Evolutionary conservation across 64 coral and sea anemone genomes (phyloP), one percentile per base, ranked within the genome.

Genomic region (Platygyra sinensis): DNA sequence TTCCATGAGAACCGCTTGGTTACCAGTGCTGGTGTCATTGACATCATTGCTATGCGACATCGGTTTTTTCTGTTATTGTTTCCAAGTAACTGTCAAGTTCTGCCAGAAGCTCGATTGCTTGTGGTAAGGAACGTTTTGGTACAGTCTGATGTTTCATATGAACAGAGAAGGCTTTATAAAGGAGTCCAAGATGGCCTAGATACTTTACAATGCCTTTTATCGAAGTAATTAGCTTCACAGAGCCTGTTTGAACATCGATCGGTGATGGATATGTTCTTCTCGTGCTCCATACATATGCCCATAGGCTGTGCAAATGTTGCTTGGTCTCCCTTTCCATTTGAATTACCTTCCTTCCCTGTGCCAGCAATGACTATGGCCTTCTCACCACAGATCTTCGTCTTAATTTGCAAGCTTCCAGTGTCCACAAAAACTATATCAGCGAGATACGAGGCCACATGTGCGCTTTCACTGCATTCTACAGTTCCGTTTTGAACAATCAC

Each of bases 391-490:
- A 77, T 78, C 76, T 57, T 78, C 82, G 18, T 71, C 82, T 27
- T 46, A 72, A 71, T 88, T 88, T 88, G 69, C 39, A 75, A 20
- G 73, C 86, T 88, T 76, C 73, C 86, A 32, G 24, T 88, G 52
- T 88, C 72, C n/a, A 55, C 72, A 52, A 27, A 81, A 54, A 81
- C 78, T 81, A 88, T 77, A 57, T 52, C 49, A 49, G 73, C 49
- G 60, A 42, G 38, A 31, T 76, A 88, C 36, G 86, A 75, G 18
- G 89, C 89, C 22, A 90, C 89, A 33, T 90, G 89, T 18, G 89
- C 63, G 67, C 89, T 90, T 90, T 90, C 78, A 82, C 33, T 55
- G 22, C 90, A 91, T 59, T 91, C 59, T 50, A 52, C 24, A 69
- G 80, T 86, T 62, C 73, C 71, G 65, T 92, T 92, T 73, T 76